Evolutionary conservation across 2,797 vertebrate genomes (phyloP), one percentile per base, ranked within the genome.

Genomic region (Channa striata): DNA sequence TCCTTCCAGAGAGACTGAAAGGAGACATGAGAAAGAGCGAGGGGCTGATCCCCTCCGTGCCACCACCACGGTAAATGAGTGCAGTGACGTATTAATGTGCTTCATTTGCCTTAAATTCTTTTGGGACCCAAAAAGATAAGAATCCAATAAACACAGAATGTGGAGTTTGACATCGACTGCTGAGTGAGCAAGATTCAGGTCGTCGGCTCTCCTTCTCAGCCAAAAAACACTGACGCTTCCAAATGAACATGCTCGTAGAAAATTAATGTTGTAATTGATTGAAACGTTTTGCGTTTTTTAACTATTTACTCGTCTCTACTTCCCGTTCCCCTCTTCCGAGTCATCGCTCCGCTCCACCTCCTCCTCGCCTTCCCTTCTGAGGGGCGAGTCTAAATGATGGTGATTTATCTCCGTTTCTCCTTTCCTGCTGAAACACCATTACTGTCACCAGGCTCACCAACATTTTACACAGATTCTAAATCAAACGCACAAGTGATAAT

Each of bases 351-450:
- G 14, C 57, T 67, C 54, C 72, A 60, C 59, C 60, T 56, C 68
- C 54, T 44, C 64, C 17, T n/a, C n/a, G n/a, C n/a, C 14, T 21
- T 39, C 37, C 37, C 48, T 57, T 78, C 85, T 64, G 59, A 44
- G 48, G 70, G 66, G 62, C 72, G 72, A 76, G 60, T 82, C 62
- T 82, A 84, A 83, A 85, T 53, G 20, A 75, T 53, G 69, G 61
- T 87, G 87, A 91, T 91, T 92, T 89, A 91, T 91, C 70, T 80
- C 62, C 40, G 49, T 83, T 85, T 87, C 77, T 84, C 74, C 77
- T 80, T 80, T 83, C 71, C 68, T 77, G 77, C 80, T 81, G 81
- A 85, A 83, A 72, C 62, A 59, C 58, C 80, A 82, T 85, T 81
- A 75, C 65, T 82, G 72, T 77, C 80, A 30, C 25, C 25, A 30